Percentiles rank a stretch among this genome's conserved stretches.
Conservation (phyloP, 2,113 vertebrate genomes). For the Cyanoramphus novaezelandiae region DNA sequence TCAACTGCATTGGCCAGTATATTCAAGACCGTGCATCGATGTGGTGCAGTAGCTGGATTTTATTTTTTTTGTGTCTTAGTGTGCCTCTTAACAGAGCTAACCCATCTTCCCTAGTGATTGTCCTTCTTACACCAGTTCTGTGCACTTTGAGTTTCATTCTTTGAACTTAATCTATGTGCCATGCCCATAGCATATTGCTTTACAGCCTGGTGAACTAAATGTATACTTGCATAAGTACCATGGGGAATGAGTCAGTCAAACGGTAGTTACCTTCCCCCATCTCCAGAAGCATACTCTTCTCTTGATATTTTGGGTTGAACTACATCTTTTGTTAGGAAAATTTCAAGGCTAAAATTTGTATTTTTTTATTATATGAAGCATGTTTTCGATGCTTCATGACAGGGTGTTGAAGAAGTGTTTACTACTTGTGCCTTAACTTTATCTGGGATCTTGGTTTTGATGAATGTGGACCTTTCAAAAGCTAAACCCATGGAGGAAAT, state of each 20-base stretch:
- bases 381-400: not conserved
- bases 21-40: not conserved
- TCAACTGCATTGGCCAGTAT: accelerated
- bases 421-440: accelerated
- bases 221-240: not conserved
- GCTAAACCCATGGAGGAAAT: not conserved
- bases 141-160: not conserved
- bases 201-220: not conserved
- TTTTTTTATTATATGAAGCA: accelerated
- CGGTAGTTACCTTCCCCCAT: not conserved
- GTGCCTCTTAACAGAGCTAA: not conserved
- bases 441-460: not conserved
- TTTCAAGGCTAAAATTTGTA: not conserved
- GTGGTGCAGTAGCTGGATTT: not conserved
- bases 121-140: not conserved
- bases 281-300: not conserved
- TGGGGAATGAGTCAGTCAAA: not conserved
- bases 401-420: not conserved
- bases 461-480: not conserved
- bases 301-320: not conserved
- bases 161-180: not conserved
- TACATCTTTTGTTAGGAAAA: not conserved
- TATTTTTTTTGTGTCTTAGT: not conserved
- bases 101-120: not conserved
- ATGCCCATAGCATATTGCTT: not conserved